Conservation (phyloP, 2,113 vertebrate species). For the Heterotis niloticus region DNA sequence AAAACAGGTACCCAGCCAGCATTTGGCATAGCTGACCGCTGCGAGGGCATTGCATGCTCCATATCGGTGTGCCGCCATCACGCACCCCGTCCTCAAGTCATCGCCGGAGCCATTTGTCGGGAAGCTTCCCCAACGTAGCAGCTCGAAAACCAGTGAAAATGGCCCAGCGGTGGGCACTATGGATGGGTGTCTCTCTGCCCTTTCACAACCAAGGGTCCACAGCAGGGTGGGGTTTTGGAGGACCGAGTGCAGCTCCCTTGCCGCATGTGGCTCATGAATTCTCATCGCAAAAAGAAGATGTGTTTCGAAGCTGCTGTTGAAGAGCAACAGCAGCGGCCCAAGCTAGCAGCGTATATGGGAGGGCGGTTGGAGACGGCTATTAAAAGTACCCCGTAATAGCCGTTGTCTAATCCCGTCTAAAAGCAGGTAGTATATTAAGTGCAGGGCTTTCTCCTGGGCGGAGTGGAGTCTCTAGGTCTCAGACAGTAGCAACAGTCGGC, state of each 20-base stretch:
- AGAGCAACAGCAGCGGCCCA: slow-evolving; percentile 45
- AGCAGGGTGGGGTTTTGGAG: neutral
- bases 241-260: too few species aligned
- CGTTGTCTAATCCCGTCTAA: slow-evolving; percentile 34
- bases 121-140: neutral
- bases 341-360: slow-evolving; percentile 24
- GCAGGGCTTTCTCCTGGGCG: slow-evolving; percentile 26
- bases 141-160: neutral
- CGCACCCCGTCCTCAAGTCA: neutral
- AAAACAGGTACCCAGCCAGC: slow-evolving; percentile 35
- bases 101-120: neutral
- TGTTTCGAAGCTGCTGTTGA: slow-evolving; percentile 44
- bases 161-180: too few species aligned
- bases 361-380: slow-evolving; percentile 27
- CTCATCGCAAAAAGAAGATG: neutral
- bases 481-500: slow-evolving; percentile 29
- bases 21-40: neutral
- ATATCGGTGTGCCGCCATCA: too few species aligned
- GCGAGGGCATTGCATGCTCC: neutral
- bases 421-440: slow-evolving; percentile 39
- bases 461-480: slow-evolving; percentile 42
- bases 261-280: neutral
- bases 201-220: neutral
- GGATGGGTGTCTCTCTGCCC: neutral
- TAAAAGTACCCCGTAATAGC: slow-evolving; percentile 26